Conservation (phyloP, 2,797 vertebrate species). For the Brachymystax lenok region DNA sequence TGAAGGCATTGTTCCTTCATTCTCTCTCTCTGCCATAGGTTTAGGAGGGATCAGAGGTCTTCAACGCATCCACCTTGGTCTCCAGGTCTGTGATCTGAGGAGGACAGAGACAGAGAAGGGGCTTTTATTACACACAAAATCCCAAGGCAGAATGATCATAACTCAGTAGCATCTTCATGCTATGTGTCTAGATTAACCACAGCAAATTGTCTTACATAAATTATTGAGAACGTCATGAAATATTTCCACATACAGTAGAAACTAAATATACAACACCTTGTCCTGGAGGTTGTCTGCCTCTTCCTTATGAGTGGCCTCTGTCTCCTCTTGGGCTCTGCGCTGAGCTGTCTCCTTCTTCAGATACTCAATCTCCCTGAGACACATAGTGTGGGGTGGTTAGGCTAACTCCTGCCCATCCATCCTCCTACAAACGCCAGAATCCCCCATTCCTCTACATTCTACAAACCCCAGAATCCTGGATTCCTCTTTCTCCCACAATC, state of each 20-base stretch:
- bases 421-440: slow-evolving; percentile 11
- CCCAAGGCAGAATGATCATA: not conserved
- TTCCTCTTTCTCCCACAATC: no score
- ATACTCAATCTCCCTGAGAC: slow-evolving; percentile 89
- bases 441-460: not conserved
- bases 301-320: slow-evolving; percentile 87
- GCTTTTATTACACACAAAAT: not conserved
- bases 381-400: slow-evolving; percentile 13
- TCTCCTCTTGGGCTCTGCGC: slow-evolving; percentile 86
- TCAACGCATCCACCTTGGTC: slow-evolving; percentile 90
- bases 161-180: not conserved
- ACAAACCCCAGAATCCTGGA: no score
- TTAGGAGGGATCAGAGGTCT: slow-evolving; percentile 86
- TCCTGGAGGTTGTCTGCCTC: slow-evolving; percentile 92
- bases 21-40: slow-evolving; percentile 46
- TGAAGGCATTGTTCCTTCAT: slow-evolving; percentile 51
- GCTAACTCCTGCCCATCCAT: not conserved
- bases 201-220: not conserved
- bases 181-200: not conserved
- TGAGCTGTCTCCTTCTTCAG: slow-evolving; percentile 93
- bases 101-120: slow-evolving; percentile 19
- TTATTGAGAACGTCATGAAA: not conserved
- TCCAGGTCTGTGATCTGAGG: slow-evolving; percentile 89
- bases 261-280: slow-evolving; percentile 73
- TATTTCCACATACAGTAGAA: not conserved